phyloP scores from a whole-genome alignment of 2,113 vertebrate genomes.

The Aptenodytes patagonicus region DNA sequence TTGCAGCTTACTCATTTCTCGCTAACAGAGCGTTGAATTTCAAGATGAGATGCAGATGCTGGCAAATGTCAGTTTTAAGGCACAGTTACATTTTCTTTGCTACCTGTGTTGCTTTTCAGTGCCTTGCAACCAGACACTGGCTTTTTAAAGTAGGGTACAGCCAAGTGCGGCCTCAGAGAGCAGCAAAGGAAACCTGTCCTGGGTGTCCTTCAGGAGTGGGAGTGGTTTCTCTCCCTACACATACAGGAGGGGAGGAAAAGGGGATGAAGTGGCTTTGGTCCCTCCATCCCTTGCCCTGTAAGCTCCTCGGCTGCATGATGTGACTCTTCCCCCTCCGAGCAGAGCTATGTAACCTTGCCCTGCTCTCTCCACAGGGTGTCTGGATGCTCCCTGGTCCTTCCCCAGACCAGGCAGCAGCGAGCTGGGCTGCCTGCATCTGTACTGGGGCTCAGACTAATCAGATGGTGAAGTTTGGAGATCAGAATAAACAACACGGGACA shows the following conservation, averaged over 20 bases:
- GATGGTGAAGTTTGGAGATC: background rate
- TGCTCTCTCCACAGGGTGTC: background rate
- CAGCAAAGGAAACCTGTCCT: background rate
- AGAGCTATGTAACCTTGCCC: background rate
- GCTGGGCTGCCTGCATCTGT: background rate
- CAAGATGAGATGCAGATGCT: background rate
- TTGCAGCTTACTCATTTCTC: background rate
- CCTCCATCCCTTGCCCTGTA: background rate
- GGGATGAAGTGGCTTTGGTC: background rate
- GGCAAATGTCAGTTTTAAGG: background rate
- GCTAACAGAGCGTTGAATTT: background rate
- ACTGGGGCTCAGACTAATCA: background rate
- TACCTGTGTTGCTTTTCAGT: background rate
- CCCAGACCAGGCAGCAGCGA: background rate
- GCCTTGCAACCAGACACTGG: background rate
- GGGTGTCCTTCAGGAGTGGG: background rate
- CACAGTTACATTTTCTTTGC: background rate
- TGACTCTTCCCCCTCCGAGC: background rate
- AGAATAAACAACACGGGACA: background rate
- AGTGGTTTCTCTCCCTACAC: background rate
- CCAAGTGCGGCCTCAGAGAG: background rate
- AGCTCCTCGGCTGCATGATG: background rate
- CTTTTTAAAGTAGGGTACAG: background rate
- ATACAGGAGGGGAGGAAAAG: background rate
- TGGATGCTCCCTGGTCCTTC: background rate